phyloP scores from a whole-genome alignment of 2,888 invertebrate genomes.

The Acronicta leporina region DNA sequence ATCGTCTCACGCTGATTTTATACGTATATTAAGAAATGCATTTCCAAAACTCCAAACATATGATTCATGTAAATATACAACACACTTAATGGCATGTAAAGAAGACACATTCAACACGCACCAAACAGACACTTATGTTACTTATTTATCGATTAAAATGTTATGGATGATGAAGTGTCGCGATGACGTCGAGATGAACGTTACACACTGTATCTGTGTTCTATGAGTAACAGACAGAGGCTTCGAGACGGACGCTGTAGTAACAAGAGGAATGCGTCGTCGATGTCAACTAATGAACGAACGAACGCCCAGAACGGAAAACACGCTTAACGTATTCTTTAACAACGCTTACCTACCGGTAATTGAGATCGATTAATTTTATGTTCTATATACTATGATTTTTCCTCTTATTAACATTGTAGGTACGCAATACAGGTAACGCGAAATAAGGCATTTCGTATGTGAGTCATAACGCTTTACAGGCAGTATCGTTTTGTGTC shows the following conservation, averaged over 20 bases:
- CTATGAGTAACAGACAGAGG: constrained; percentile 59
- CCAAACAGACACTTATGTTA: constrained; percentile 77
- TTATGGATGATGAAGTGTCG: constrained; percentile 67
- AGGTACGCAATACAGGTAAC: constrained; percentile 86
- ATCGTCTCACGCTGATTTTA: constrained; percentile 76
- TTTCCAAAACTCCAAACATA: constrained; percentile 81
- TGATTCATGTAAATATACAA: constrained; percentile 79
- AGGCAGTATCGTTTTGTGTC: constrained; percentile 66
- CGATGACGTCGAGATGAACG: constrained; percentile 55
- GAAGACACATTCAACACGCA: constrained; percentile 86
- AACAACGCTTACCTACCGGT: constrained; percentile 84
- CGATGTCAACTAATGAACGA: constrained; percentile 41
- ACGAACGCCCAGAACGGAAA: constrained; percentile 66
- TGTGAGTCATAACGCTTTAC: constrained; percentile 64
- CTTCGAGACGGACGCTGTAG: constrained; percentile 73
- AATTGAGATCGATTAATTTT: constrained; percentile 87
- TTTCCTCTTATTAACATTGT: constrained; percentile 79
- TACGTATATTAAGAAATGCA: constrained; percentile 87
- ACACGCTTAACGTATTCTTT: constrained; percentile 73
- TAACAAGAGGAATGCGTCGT: constrained; percentile 47
- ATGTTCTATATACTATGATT: constrained; percentile 82
- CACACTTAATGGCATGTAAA: constrained; percentile 83
- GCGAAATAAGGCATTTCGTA: constrained; percentile 86
- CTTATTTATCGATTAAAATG: constrained; percentile 69
- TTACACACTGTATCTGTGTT: constrained; percentile 59